phyloP scores from a whole-genome alignment of 2,888 invertebrate species.

The Drosophila tripunctata region DNA sequence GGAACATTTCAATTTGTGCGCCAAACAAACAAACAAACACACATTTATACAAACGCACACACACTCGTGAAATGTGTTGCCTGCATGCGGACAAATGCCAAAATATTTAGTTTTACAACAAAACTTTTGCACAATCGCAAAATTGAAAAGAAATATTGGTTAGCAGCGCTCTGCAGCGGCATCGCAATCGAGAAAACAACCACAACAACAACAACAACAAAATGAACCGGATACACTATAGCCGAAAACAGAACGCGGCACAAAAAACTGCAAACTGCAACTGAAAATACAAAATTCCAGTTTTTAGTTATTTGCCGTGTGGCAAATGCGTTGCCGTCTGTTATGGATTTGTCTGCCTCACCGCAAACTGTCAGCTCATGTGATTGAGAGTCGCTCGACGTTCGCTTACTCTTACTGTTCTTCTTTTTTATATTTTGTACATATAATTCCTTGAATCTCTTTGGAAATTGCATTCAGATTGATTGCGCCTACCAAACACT shows the following conservation, averaged over 20 bases:
- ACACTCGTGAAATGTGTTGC: constrained; percentile 40
- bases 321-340: constrained; percentile 14
- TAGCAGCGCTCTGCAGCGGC: constrained; percentile 10
- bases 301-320: constrained; percentile 28
- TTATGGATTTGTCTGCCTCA: constrained; percentile 23
- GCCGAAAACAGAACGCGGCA: neutral
- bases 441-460: constrained; percentile 22
- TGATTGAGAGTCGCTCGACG: constrained; percentile 50
- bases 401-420: neutral
- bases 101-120: constrained; percentile 73
- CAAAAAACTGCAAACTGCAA: constrained; percentile 15
- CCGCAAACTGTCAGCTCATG: constrained; percentile 65
- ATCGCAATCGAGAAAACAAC: constrained; percentile 6
- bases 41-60: neutral
- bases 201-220: constrained; percentile 8
- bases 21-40: constrained; percentile 13
- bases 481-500: neutral
- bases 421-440: neutral
- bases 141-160: constrained; percentile 79
- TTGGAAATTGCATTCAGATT: constrained; percentile 11
- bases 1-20: constrained; percentile 74
- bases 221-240: neutral
- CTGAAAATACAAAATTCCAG: constrained; percentile 34
- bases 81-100: constrained; percentile 65
- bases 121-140: constrained; percentile 52